These are phyloP conservation scores for Podiceps cristatus DNA, from an alignment of 2,113 vertebrate species.

Conservation along the genomic window DNA sequence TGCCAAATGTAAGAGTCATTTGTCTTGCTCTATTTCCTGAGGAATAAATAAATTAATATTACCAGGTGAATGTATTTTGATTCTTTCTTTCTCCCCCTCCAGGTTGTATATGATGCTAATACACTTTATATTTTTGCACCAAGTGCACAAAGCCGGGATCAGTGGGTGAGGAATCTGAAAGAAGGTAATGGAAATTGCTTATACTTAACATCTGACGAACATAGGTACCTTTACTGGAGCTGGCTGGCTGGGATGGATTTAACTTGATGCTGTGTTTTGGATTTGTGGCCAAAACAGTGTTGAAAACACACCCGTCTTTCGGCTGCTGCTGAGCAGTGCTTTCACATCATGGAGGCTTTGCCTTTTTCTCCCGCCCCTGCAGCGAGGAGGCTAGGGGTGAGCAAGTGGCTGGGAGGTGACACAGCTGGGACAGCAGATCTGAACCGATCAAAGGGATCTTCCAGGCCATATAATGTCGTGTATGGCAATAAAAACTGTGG, in stretches of 20 bases:
- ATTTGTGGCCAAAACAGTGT: neutral
- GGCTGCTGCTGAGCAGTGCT: neutral
- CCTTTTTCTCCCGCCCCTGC: neutral
- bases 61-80: neutral
- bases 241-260: neutral
- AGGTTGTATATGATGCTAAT: conserved; percentile 90
- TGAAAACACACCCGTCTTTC: neutral
- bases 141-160: conserved; percentile 83
- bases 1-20: neutral
- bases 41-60: neutral
- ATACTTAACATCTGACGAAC: neutral
- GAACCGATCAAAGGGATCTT: neutral
- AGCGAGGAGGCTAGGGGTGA: neutral
- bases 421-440: neutral
- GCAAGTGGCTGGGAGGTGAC: neutral
- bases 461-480: neutral
- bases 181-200: conserved; percentile 79
- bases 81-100: neutral
- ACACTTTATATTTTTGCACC: conserved; percentile 93
- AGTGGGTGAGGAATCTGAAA: conserved; percentile 92
- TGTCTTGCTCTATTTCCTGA: neutral
- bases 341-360: neutral
- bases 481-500: neutral
- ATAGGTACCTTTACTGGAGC: neutral
- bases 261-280: neutral